Percentiles rank a stretch among this genome's conserved stretches.
These are phyloP conservation scores for Leptocoma aspasia DNA, from an alignment of 2,113 vertebrate species.

Conservation along the genomic window DNA sequence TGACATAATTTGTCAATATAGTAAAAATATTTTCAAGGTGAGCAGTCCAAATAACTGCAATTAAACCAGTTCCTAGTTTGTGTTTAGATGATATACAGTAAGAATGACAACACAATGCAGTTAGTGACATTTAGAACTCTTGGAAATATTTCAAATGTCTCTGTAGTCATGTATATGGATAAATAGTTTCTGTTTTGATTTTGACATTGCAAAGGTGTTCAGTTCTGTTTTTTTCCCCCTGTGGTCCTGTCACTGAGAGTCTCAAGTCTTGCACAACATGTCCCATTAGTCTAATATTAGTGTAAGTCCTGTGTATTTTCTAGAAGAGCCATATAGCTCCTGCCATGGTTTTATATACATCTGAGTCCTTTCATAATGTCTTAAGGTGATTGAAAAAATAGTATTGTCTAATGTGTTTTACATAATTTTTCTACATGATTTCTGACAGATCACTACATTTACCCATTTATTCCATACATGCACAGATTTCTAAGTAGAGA, in stretches of 20 bases:
- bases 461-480: not conserved
- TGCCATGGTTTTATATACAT: not conserved
- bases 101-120: conserved; percentile 29
- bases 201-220: not conserved
- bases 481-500: not conserved
- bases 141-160: conserved; percentile 18
- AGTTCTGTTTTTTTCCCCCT: not conserved
- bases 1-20: conserved; percentile 60
- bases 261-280: not conserved
- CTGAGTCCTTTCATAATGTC: not conserved
- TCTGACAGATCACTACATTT: not conserved
- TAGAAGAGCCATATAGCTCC: not conserved
- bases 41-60: conserved; percentile 68
- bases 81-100: conserved; percentile 26
- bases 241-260: not conserved
- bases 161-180: not conserved
- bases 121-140: conserved; percentile 44
- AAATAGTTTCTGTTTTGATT: conserved; percentile 10
- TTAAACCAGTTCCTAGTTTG: conserved; percentile 30
- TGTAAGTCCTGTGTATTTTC: not conserved
- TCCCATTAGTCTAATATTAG: not conserved
- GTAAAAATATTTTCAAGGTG: conserved; percentile 49
- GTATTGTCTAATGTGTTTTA: not conserved
- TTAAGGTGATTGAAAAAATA: not conserved
- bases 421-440: not conserved